These are phyloP conservation scores for Nomada flava DNA, from an alignment of 2,888 invertebrate genomes.

Conservation along the genomic window DNA sequence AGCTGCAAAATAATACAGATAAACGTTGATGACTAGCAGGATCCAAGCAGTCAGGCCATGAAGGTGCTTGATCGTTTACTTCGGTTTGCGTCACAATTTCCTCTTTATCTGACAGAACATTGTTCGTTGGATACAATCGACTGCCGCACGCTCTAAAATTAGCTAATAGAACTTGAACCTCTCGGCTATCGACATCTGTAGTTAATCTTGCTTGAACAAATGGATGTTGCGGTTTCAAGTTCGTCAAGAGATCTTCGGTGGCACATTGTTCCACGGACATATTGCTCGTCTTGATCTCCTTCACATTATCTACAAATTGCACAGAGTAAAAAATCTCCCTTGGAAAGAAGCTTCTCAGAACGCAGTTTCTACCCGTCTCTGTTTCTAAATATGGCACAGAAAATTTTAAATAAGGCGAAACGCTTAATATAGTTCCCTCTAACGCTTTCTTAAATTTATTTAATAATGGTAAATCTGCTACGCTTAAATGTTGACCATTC, in stretches of 20 bases:
- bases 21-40: constrained; percentile 94
- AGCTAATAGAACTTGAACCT: constrained; percentile 90
- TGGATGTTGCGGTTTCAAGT: constrained; percentile 87
- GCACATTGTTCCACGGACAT: constrained; percentile 52
- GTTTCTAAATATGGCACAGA: constrained; percentile 95
- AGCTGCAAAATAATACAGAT: constrained; percentile 95
- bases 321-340: constrained; percentile 90
- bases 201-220: constrained; percentile 91
- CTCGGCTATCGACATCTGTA: constrained; percentile 87
- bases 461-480: constrained; percentile 87
- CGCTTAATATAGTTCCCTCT: constrained; percentile 90
- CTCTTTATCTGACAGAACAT: constrained; percentile 67
- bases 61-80: constrained; percentile 37
- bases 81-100: constrained; percentile 29
- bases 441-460: constrained; percentile 91
- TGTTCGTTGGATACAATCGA: constrained; percentile 73
- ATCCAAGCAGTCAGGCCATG: constrained; percentile 89
- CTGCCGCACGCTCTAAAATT: constrained; percentile 95
- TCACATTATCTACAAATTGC: constrained; percentile 85
- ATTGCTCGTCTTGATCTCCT: constrained; percentile 73
- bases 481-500: constrained; percentile 84
- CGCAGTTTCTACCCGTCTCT: constrained; percentile 91
- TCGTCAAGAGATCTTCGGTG: constrained; percentile 60
- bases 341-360: constrained; percentile 90
- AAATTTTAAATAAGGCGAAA: constrained; percentile 94